Conservation (phyloP, 2,113 vertebrate genomes). For the Phoenicopterus ruber region DNA sequence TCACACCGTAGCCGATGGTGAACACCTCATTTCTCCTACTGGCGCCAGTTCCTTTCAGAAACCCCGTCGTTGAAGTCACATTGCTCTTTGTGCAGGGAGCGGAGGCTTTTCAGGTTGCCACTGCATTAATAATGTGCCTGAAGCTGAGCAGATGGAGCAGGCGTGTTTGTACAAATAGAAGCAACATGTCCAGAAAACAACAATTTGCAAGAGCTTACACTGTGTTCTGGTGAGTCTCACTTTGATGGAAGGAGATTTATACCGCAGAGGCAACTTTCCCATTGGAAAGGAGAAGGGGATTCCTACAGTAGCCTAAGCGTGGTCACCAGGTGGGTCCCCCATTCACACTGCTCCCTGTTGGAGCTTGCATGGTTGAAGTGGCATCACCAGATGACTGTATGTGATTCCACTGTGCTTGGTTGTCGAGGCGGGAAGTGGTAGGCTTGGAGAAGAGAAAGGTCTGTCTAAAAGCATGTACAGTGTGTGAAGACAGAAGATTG, state of each 20-base stretch:
- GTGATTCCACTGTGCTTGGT: neutral
- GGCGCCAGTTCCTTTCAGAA: neutral
- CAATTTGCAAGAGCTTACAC: neutral
- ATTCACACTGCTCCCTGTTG: neutral
- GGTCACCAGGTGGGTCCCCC: neutral
- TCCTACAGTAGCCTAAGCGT: neutral
- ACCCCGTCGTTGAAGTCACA: neutral
- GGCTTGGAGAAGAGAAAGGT: neutral
- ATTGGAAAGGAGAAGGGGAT: neutral
- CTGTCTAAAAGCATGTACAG: neutral
- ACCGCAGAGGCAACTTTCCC: neutral
- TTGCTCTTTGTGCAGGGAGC: neutral
- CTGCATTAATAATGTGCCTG: neutral
- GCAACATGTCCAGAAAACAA: neutral
- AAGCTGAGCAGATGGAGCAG: slow-evolving; percentile 16
- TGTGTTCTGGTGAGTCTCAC: neutral
- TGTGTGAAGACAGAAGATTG: neutral
- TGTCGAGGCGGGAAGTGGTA: neutral
- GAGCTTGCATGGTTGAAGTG: neutral
- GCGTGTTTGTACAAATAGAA: slow-evolving; percentile 1
- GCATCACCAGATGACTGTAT: neutral
- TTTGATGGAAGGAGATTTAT: neutral
- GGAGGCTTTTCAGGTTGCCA: neutral
- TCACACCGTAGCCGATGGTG: rapidly evolving
- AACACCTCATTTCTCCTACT: neutral